Percentiles rank a stretch among this genome's conserved stretches.
Evolutionary conservation across 2,113 vertebrate species (phyloP).

Genomic region (Saimiri boliviensis): DNA sequence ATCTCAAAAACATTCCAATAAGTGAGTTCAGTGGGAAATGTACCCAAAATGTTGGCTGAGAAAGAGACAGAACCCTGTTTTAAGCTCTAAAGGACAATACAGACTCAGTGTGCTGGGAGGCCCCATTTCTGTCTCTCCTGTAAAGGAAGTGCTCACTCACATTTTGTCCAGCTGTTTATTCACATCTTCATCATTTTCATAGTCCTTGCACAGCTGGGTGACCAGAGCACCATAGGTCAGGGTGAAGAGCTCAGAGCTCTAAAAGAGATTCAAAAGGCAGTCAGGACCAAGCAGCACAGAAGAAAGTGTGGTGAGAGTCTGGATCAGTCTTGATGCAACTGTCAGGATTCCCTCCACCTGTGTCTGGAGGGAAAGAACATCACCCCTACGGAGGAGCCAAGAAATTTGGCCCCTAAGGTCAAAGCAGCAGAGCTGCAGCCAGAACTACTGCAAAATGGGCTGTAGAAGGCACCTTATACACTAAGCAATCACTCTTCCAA

Average conservation of each 20-base stretch:
- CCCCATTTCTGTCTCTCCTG: background rate
- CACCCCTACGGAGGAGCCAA: background rate
- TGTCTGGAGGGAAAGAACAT: background rate
- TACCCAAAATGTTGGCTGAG: background rate
- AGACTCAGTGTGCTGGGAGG: background rate
- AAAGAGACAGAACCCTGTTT: background rate
- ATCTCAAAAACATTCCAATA: background rate
- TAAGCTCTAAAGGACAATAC: background rate
- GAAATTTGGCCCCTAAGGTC: background rate
- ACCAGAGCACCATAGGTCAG: conserved; percentile 97
- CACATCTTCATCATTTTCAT: conserved; percentile 98
- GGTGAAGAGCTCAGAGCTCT: conserved; percentile 99
- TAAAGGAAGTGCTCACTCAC: conserved; percentile 82
- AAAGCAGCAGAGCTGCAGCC: background rate
- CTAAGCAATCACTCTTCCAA: background rate
- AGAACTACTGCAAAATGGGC: background rate
- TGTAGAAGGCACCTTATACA: background rate
- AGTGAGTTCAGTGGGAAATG: background rate
- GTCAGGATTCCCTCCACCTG: background rate
- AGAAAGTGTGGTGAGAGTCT: background rate
- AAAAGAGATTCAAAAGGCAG: conserved; percentile 71
- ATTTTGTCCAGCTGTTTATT: conserved; percentile 99
- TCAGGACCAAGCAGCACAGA: conserved; percentile 40
- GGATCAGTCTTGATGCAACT: background rate
- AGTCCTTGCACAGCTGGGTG: conserved; percentile 99